Evolutionary conservation across 2,113 vertebrate genomes (phyloP).

Genomic region (Regulus satrapa): DNA sequence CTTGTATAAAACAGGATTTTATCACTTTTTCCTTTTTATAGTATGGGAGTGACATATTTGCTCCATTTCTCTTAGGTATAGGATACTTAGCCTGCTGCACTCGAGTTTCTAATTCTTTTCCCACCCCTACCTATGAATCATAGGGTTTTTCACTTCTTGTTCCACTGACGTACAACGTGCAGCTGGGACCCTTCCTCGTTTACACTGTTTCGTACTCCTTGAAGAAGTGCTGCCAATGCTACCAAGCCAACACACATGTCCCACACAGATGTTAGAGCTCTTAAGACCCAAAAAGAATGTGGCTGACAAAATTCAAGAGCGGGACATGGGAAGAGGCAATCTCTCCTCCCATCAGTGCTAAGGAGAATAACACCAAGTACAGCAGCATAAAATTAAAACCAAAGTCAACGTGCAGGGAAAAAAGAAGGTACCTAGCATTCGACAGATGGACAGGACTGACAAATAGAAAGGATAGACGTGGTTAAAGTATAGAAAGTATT

Average conservation of each 20-base stretch:
- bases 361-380: not conserved
- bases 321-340: not conserved
- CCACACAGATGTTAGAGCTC: conserved; percentile 45
- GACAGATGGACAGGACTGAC: not conserved
- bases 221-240: not conserved
- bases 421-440: not conserved
- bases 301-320: conserved; percentile 2
- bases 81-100: not conserved
- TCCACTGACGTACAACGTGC: not conserved
- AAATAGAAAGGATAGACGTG: not conserved
- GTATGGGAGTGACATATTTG: not conserved
- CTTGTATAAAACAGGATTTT: conserved; percentile 23
- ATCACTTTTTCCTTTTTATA: not conserved
- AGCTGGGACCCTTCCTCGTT: conserved; percentile 27
- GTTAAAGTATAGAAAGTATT: not conserved
- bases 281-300: conserved; percentile 8
- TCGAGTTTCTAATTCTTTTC: conserved; percentile 2
- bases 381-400: conserved; percentile 12
- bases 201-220: not conserved
- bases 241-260: not conserved
- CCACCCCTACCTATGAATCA: conserved; percentile 42
- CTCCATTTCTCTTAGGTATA: conserved; percentile 32
- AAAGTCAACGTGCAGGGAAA: not conserved
- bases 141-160: not conserved
- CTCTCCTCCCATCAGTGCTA: not conserved